Evolutionary conservation across 2,113 vertebrate species (phyloP), one percentile per base, ranked within the genome.

Genomic region (Corapipo altera): DNA sequence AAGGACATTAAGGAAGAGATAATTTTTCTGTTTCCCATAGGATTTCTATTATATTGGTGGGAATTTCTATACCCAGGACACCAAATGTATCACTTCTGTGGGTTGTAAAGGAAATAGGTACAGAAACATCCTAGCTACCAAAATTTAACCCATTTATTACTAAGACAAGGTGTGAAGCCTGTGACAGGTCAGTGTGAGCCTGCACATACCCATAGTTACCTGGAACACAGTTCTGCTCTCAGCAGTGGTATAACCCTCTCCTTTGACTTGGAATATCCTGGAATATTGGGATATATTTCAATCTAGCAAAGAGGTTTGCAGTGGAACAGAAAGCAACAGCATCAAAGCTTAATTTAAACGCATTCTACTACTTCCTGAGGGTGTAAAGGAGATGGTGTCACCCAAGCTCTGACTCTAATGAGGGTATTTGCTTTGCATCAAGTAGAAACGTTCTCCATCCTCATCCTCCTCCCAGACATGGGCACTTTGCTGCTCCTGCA

Each of bases 141-240:
- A 15, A 15, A 66, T 22, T 14, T 11, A 12, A 14, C 15, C 9
- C 49, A 27, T 27, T 27, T 51, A 15, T 51, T 51, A 51, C 13
- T 51, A 8, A 72, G 67, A 5, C 12, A 4, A 52, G 64, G 70
- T 12, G n/a, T 11, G 55, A 66, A 26, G 51, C 5, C 18, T 0
- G 9, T 0, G 33, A 22, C 32, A 11, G 41, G 24, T 30, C 12
- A 6, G 26, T 1, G 37, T 4, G 35, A 5, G 8, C 6, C 46
- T 12, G 65, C 28, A 11, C 0, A 5, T 1, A 28, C 1, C 55
- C n/a, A 10, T 0, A 13, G 4, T 10, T 11, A 65, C 17, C 44
- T 7, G 37, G 12, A 65, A 32, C 3, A 1, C 2, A 2, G 18
- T 1, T 26, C 64, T 70, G 55, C 49, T 39, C 3, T 1, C 20